These are phyloP conservation scores for Drosophila hydei DNA, from an alignment of 1,140 invertebrate species.

Conservation along the genomic window DNA sequence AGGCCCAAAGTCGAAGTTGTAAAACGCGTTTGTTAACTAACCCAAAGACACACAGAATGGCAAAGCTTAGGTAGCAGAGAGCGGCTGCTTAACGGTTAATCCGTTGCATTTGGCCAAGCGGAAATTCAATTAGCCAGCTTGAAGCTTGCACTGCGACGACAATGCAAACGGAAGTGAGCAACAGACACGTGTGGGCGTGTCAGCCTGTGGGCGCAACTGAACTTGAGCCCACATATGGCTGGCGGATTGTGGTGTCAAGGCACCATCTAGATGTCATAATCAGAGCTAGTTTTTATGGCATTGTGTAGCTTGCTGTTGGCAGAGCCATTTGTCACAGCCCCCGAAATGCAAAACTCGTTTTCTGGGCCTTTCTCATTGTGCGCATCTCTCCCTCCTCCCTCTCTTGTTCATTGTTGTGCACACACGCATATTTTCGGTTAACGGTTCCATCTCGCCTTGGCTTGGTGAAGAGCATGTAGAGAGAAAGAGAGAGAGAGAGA, in stretches of 20 bases:
- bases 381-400: background rate
- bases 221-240: constrained; percentile 33
- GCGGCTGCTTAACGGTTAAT: constrained; percentile 49
- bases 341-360: constrained; percentile 34
- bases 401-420: background rate
- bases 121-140: constrained; percentile 77
- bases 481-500: no score
- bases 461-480: no score
- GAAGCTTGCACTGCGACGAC: constrained; percentile 11
- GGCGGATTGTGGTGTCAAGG: constrained; percentile 52
- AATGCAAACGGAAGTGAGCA: constrained; percentile 65
- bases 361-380: constrained; percentile 31
- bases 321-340: constrained; percentile 43
- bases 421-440: constrained; percentile 3
- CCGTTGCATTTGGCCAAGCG: constrained; percentile 52
- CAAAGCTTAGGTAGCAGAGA: background rate
- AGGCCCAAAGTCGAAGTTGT: constrained; percentile 43
- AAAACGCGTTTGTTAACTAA: constrained; percentile 46
- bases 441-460: background rate
- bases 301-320: constrained; percentile 23
- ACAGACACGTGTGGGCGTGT: constrained; percentile 46
- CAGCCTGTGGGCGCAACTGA: constrained; percentile 42
- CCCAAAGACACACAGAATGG: constrained; percentile 34
- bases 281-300: constrained; percentile 25
- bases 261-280: constrained; percentile 34